Evolutionary conservation across 2,888 invertebrate genomes (phyloP).

Genomic region (Molorchus minor): DNA sequence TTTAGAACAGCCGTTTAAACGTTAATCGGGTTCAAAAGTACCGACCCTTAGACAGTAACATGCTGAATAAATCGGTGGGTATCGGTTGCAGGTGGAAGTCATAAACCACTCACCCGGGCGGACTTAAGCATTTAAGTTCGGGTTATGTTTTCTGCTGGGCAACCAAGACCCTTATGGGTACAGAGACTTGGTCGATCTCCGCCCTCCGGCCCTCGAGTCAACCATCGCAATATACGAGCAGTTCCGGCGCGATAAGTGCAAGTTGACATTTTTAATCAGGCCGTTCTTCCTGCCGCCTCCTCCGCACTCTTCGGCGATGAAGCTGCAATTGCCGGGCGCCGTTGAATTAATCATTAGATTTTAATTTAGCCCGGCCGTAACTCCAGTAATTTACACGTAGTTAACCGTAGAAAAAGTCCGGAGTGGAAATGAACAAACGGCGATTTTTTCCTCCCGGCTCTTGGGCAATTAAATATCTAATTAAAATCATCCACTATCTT

Average conservation of each 20-base stretch:
- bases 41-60: too few relatives aligned
- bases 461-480: constrained; percentile 58
- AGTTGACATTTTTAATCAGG: constrained; percentile 50
- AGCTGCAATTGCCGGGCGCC: constrained; percentile 58
- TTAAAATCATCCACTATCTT: constrained; percentile 57
- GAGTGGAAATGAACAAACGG: constrained; percentile 53
- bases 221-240: constrained; percentile 40
- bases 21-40: too few relatives aligned
- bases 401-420: constrained; percentile 53
- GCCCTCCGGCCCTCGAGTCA: too few relatives aligned
- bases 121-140: too few relatives aligned
- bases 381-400: constrained; percentile 59
- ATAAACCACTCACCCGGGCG: too few relatives aligned
- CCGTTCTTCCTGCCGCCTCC: constrained; percentile 38
- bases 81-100: too few relatives aligned
- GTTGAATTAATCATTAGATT: constrained; percentile 61
- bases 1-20: too few relatives aligned
- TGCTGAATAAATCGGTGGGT: too few relatives aligned
- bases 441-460: constrained; percentile 50
- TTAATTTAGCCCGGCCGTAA: constrained; percentile 59
- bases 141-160: too few relatives aligned
- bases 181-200: too few relatives aligned
- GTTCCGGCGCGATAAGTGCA: constrained; percentile 41
- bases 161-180: too few relatives aligned
- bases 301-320: constrained; percentile 47